Evolutionary conservation across 1,140 invertebrate species (phyloP).

Genomic region (Drosophila prosaltans): DNA sequence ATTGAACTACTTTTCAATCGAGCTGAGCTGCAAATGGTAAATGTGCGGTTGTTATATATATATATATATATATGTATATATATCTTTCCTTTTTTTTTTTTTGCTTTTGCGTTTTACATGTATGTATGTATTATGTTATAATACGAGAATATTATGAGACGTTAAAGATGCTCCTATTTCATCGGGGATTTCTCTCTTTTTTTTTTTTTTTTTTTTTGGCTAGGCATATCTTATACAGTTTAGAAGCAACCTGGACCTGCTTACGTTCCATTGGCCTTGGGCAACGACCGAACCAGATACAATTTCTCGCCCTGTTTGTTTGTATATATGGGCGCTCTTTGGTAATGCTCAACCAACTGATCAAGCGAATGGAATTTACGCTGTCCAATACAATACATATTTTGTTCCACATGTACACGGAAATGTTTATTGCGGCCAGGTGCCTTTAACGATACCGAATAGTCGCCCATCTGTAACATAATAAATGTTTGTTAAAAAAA

Average conservation of each 20-base stretch:
- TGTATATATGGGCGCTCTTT: constrained; percentile 98
- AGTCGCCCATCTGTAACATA: constrained; percentile 95
- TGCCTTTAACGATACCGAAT: constrained; percentile 98
- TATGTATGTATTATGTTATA: constrained; percentile 53
- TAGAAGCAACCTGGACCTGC: not conserved
- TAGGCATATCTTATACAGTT: constrained; percentile 3
- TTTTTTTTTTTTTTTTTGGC: constrained; percentile 7
- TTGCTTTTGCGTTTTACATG: constrained; percentile 16
- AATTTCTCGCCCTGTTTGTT: constrained; percentile 97
- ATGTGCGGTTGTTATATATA: constrained; percentile 25
- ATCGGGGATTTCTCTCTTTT: constrained; percentile 26
- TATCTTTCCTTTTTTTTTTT: constrained; percentile 40
- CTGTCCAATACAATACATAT: constrained; percentile 98
- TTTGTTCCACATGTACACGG: constrained; percentile 97
- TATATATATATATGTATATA: constrained; percentile 31
- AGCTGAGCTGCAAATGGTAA: constrained; percentile 43
- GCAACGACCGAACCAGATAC: constrained; percentile 94
- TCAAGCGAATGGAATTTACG: constrained; percentile 98
- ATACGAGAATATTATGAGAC: constrained; percentile 56
- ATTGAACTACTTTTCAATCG: constrained; percentile 52
- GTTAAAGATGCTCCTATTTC: constrained; percentile 34
- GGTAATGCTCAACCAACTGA: constrained; percentile 99
- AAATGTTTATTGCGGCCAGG: constrained; percentile 99
- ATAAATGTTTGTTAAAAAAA: not conserved
- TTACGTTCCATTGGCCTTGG: constrained; percentile 86